Base-by-base conservation (phyloP, 2,797 vertebrate species). In the Crotalus adamanteus region DNA sequence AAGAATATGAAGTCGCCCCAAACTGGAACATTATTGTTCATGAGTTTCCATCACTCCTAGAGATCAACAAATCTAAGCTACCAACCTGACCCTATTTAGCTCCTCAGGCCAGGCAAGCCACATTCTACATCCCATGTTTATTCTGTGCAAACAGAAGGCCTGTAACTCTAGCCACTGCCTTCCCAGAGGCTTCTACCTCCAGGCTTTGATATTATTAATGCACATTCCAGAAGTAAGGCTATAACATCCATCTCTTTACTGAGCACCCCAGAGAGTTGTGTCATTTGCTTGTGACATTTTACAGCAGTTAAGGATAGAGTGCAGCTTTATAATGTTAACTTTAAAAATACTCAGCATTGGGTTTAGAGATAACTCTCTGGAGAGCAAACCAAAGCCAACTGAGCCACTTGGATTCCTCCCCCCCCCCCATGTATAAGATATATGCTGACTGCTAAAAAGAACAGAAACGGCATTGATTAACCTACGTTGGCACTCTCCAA, bases 251-350 rank as follows among this genome's bases (percentile, higher is more conserved):
- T 59, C 37, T 31, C 28, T 69, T 31, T 31, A 78, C 85, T 59
- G 14, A 60, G 42, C 22, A 28, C 63, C n/a, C 53, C 11, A 61
- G 83, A 87, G 37, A 92, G 7, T 26, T 7, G 5, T 88, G 87
- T 60, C 37, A 92, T 92, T 92, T 78, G 55, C 31, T 88, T 57
- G 37, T 88, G 91, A 92, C 63, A 88, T 78, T 59, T 88, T 31
- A 57, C 51, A 55, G 28, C 47, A 14, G 55, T 47, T 57, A 59
- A 78, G 56, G 61, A 78, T n/a, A 88, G 26, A 60, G 51, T 42
- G n/a, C 25, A 69, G 31, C 63, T 92, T 92, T 69, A 59, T 26
- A 59, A 83, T 4, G 57, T 92, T 83, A 83, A 47, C 73, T 83
- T 83, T 61, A n/a, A 91, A 88, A 92, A 92, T 25, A 14, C 55